Base-by-base conservation (phyloP, 2,797 vertebrate genomes). In the Epinephelus malabaricus region DNA sequence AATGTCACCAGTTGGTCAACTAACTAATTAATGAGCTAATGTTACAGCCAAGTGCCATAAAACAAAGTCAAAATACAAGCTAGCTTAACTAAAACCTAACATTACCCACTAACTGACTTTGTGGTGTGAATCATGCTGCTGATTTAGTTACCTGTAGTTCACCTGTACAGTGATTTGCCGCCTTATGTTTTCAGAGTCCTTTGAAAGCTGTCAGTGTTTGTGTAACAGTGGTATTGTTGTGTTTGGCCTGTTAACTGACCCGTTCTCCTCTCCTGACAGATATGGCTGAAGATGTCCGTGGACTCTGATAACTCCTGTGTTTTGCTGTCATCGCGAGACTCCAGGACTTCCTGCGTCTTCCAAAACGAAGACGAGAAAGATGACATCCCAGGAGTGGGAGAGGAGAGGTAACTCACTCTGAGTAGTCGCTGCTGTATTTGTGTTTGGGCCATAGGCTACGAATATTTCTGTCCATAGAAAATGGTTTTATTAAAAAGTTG, bases 241-340 rank as follows among this genome's bases (percentile, higher is more conserved):
- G 27, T 61, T 60, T 1, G 8, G 53, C 14, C 25, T 3, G 6
- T 14, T 18, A 15, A 23, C 61, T 66, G 8, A 46, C 18, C 25
- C 12, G 8, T 34, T 5, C 34, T 2, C 1, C 1, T 61, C 46
- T 53, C n/a, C 69, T 65, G 47, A 2, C 85, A 95, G 95, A 91
- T 90, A 95, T 95, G 94, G 94, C 93, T 81, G 86, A 95, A 94
- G 90, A 96, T 96, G 94, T 94, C 95, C 13, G 78, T 92, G 92
- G 93, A 93, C 75, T 88, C 93, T 77, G 94, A 95, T 14, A 93
- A 93, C 74, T 77, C 93, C 73, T 92, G 84, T 63, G 80, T 94
- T 79, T 83, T 95, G 70, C 60, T 95, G 87, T 86, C 93, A 50
- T 69, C 91, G 4, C 88, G 85, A 78, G 94, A 94, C 82, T 92